Base-by-base conservation (phyloP, 2,113 vertebrate species). In the Oryzias woworae region DNA sequence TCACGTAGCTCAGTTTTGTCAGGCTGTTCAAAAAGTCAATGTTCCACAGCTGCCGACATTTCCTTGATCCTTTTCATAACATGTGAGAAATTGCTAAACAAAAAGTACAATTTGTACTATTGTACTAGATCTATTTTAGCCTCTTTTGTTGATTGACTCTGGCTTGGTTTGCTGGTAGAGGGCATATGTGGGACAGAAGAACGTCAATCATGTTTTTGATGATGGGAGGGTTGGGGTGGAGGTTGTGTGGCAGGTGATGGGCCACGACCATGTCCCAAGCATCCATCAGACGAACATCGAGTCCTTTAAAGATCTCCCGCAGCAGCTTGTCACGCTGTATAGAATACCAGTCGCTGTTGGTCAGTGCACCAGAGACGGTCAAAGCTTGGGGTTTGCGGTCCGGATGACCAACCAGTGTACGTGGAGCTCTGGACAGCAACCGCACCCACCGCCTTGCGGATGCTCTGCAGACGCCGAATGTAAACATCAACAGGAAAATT, bases 181-280 rank as follows among this genome's bases (percentile, higher is more conserved):
- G 93, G 49, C 96, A 98, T 43, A 94, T 86, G 0, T 93, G 92
- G 13, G 96, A 96, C 45, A 98, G 20, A 20, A 20, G 20, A 20
- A 20, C 20, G 1, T 20, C 20, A 20, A 20, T 20, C 20, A 20
- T 20, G 20, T 20, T 20, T 20, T 20, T 20, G 20, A 20, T 20
- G 20, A 20, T 20, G 20, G 20, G 20, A 20, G 20, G 20, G 1
- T 20, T 1, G 20, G 20, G 20, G 20, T 20, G 20, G 20, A 20
- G 20, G 20, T 20, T 87, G 77, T 98, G 95, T 0, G 95, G 95
- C 50, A 93, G 88, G 53, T 93, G 83, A 74, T 97, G 95, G 52
- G 95, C 95, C 47, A 96, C 54, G 0, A 88, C 91, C 95, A 98
- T 98, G 74, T 98, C 95, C 96, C 96, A 98, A 24, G 96, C 96